A percentile compares a stretch with the other conserved stretches of the same genome.
These are phyloP conservation scores for Patella pellucida DNA, from an alignment of 2,888 invertebrate species.

Conservation along the genomic window DNA sequence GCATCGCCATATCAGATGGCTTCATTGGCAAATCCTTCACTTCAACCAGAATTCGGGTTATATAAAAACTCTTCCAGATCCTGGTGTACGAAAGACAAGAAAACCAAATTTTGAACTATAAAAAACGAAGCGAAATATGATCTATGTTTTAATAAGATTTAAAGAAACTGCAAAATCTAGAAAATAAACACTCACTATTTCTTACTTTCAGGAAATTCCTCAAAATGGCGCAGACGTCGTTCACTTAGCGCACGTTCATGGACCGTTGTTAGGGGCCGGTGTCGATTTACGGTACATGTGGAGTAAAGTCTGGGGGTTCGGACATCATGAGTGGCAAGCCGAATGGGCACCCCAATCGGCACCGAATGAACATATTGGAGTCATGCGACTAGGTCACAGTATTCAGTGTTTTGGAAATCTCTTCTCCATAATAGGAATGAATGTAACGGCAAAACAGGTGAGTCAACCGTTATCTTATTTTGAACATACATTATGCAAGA, in stretches of 20 bases:
- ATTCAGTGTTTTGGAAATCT: conserved; percentile 76
- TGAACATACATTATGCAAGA: no score
- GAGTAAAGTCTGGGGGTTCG: conserved; percentile 68
- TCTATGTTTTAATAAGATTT: no score
- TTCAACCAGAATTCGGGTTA: no score
- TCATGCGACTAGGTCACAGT: conserved; percentile 78
- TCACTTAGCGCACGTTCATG: conserved; percentile 84
- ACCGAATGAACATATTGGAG: conserved; percentile 77
- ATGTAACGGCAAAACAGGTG: conserved; percentile 80
- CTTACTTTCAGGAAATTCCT: conserved; percentile 81
- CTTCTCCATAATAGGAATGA: conserved; percentile 75
- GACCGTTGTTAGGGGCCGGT: conserved; percentile 75
- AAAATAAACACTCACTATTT: neutral
- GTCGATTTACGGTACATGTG: conserved; percentile 66
- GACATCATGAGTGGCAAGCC: conserved; percentile 78
- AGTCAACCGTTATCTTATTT: conserved; percentile 12
- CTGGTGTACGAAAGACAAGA: no score
- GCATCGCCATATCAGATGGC: no score
- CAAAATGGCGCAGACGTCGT: conserved; percentile 91
- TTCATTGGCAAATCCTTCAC: no score
- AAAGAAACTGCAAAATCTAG: no score
- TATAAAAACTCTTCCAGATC: no score
- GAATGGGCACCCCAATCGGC: conserved; percentile 74
- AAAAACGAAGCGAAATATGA: no score
- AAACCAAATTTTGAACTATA: no score